These are phyloP conservation scores for Scylla paramamosain DNA, from an alignment of 1,140 invertebrate species.

Conservation along the genomic window DNA sequence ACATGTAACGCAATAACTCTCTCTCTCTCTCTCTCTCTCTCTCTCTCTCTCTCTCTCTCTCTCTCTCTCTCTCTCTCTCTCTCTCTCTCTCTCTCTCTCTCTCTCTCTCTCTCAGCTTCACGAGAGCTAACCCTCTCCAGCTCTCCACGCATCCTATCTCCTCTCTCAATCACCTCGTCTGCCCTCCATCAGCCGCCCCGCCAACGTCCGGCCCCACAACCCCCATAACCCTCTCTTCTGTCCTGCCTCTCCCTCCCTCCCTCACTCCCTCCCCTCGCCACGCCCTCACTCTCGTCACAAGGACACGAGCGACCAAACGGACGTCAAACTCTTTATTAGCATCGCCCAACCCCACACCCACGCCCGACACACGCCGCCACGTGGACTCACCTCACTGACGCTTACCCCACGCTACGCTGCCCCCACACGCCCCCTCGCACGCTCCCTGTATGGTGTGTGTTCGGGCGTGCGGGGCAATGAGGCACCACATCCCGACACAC, in stretches of 20 bases:
- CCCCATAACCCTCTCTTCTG: neutral
- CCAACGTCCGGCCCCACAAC: too few relatives aligned
- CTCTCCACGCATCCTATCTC: too few relatives aligned
- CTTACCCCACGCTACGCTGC: neutral
- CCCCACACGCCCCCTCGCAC: neutral
- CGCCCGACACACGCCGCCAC: slow-evolving; percentile 32
- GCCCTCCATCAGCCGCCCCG: too few relatives aligned
- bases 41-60: neutral
- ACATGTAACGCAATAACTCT: too few relatives aligned
- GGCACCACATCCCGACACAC: neutral
- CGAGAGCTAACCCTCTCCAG: too few relatives aligned
- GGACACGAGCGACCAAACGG: slow-evolving; percentile 27
- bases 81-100: neutral
- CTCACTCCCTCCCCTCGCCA: neutral
- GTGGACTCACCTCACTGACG: neutral
- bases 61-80: neutral
- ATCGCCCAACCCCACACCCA: neutral
- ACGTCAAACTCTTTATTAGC: neutral
- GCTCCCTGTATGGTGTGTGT: neutral
- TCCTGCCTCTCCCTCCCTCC: neutral
- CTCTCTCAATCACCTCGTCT: too few relatives aligned
- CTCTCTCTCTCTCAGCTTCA: neutral
- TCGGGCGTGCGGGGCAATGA: neutral
- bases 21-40: neutral
- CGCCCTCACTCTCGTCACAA: neutral